Base-by-base conservation (phyloP, 2,888 invertebrate species). In the Thymelicus sylvestris region DNA sequence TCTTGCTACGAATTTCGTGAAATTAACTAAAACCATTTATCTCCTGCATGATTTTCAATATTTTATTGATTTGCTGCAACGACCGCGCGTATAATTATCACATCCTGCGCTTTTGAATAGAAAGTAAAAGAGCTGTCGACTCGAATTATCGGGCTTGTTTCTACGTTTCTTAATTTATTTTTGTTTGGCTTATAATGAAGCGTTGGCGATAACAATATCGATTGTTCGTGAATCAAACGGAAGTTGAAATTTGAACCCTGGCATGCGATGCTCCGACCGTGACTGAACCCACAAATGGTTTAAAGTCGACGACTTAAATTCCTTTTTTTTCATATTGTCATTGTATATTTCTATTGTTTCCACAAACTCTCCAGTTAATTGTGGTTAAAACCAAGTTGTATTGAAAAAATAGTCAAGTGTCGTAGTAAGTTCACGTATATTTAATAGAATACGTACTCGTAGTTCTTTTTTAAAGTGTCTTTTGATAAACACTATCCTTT, bases 161-260 rank as follows among this genome's bases (percentile, higher is more conserved):
- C 71, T 71, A 66, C 71, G 47, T 71, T 71, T 71, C 71, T 71
- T 71, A 87, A 86, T 87, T 88, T 86, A 83, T 86, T 86, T 85
- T 88, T 88, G 84, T 83, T 88, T 88, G 84, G 82, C 86, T 87
- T 86, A 85, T 86, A 87, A 86, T 86, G 87, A 86, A 88, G 84
- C 88, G 84, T 84, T 86, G 82, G 81, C 85, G 86, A 87, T 83
- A 88, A 87, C 89, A 87, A 90, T 89, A 89, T 89, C 89, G 90
- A 91, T 92, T 91, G 90, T 91, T 88, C 86, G 87, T 86, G 84
- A 84, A 84, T 84, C 81, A 81, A 81, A 82, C 91, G 92, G 92
- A 92, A 89, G 90, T 90, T 83, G 88, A 87, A 91, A 92, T 90
- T 89, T 86, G 87, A 92, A 84, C 87, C 87, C 86, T 83, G 86